Evolutionary conservation across 30 jellyfish, hydroid and myxozoan genomes (phyloP).

Genomic region (Cassiopea andromeda): DNA sequence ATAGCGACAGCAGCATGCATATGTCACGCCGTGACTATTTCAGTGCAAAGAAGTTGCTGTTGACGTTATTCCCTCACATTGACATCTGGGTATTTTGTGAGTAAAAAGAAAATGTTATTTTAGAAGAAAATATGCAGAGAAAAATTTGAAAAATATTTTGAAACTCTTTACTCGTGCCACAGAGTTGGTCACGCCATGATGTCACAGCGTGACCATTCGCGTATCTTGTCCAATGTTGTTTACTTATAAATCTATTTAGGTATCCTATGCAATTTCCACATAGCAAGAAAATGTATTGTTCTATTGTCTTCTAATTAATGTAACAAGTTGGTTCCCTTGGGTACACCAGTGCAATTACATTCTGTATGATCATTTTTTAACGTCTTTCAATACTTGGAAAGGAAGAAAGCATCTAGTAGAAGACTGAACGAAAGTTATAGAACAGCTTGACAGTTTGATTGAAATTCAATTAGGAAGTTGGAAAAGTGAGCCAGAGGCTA

Average conservation of each 20-base stretch:
- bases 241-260: not conserved
- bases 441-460: not conserved
- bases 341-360: not conserved
- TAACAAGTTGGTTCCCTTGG: not conserved
- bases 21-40: not conserved
- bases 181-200: too few species aligned
- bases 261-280: not conserved
- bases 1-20: not conserved
- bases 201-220: not conserved
- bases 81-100: not conserved
- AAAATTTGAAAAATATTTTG: not conserved
- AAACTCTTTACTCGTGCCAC: too few species aligned
- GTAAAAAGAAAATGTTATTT: not conserved
- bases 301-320: not conserved
- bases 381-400: too few species aligned
- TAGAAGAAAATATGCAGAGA: not conserved
- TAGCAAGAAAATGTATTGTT: not conserved
- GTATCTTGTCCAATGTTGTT: not conserved
- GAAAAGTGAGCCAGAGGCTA: not conserved
- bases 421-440: not conserved
- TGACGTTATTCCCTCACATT: not conserved
- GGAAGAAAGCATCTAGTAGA: not conserved
- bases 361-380: not conserved
- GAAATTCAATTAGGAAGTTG: not conserved
- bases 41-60: not conserved